Conservation (phyloP, 2,797 vertebrate species). For the Tympanoctomys barrerae region DNA sequence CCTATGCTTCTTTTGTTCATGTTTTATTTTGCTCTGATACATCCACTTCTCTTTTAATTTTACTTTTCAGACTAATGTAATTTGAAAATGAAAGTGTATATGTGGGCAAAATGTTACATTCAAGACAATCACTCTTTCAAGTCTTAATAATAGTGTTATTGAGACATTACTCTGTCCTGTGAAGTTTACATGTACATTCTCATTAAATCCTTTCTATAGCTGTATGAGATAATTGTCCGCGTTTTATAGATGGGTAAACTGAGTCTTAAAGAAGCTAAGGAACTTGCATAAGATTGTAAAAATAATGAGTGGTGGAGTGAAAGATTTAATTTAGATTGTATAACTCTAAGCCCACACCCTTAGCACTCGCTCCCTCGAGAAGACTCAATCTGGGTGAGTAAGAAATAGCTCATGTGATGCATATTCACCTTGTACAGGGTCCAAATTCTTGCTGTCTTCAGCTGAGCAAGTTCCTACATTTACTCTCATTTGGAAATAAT, state of each 20-base stretch:
- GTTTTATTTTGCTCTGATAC: not conserved
- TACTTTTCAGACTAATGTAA: not conserved
- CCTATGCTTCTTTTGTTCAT: not conserved
- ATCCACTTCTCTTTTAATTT: not conserved
- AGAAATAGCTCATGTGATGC: slow-evolving; percentile 31
- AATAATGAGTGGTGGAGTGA: not conserved
- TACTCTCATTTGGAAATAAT: slow-evolving; percentile 8
- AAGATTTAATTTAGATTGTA: slow-evolving; percentile 8
- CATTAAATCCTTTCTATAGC: not conserved
- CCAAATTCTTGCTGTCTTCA: slow-evolving; percentile 33
- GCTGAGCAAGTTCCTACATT: slow-evolving; percentile 33
- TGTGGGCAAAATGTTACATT: not conserved
- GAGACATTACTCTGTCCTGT: not conserved
- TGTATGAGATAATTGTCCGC: not conserved
- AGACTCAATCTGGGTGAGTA: slow-evolving; percentile 41
- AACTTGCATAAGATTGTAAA: not conserved
- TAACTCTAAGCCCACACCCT: slow-evolving; percentile 38
- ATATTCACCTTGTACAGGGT: slow-evolving; percentile 42
- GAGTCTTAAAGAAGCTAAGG: not conserved
- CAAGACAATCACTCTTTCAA: not conserved
- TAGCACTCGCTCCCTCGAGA: slow-evolving; percentile 50
- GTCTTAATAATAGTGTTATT: not conserved
- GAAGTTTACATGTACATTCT: not conserved
- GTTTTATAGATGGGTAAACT: not conserved
- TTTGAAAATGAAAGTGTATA: not conserved